A percentile compares a stretch with the other conserved stretches of the same genome.
These are phyloP conservation scores for Elgaria multicarinata DNA, from an alignment of 2,113 vertebrate species.

Conservation along the genomic window DNA sequence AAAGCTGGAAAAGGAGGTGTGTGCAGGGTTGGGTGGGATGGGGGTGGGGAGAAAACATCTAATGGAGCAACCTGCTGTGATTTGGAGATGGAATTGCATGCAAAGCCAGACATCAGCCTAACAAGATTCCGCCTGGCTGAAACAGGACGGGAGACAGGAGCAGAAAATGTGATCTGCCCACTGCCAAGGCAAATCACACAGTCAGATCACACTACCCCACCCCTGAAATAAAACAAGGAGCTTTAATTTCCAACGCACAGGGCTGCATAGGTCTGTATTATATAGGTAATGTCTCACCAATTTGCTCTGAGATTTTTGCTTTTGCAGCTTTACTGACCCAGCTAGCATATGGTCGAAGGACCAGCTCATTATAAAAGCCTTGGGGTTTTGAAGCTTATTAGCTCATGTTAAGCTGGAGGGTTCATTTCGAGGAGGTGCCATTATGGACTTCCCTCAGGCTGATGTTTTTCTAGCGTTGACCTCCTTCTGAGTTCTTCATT, in stretches of 20 bases:
- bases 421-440: slow-evolving; percentile 22
- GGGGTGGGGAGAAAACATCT: slow-evolving; percentile 45
- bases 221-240: slow-evolving; percentile 47
- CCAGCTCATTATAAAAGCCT: slow-evolving; percentile 60
- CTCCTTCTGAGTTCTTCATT: neutral
- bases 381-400: slow-evolving; percentile 63
- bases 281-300: slow-evolving; percentile 41
- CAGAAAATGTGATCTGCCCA: slow-evolving; percentile 61
- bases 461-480: neutral
- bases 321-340: neutral
- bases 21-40: neutral
- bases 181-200: slow-evolving; percentile 35
- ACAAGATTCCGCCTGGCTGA: slow-evolving; percentile 66
- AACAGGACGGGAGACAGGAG: slow-evolving; percentile 65
- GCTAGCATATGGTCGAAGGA: slow-evolving; percentile 67
- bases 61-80: slow-evolving; percentile 59
- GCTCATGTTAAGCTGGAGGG: slow-evolving; percentile 52
- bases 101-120: slow-evolving; percentile 58
- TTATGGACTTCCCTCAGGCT: neutral
- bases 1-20: neutral
- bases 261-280: slow-evolving; percentile 55
- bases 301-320: neutral
- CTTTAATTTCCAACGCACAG: slow-evolving; percentile 61
- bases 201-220: slow-evolving; percentile 34
- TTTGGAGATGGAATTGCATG: slow-evolving; percentile 61